A percentile compares a stretch with the other conserved stretches of the same genome.
Conservation (phyloP, 2,888 invertebrate genomes). For the Eurytoma californica region DNA sequence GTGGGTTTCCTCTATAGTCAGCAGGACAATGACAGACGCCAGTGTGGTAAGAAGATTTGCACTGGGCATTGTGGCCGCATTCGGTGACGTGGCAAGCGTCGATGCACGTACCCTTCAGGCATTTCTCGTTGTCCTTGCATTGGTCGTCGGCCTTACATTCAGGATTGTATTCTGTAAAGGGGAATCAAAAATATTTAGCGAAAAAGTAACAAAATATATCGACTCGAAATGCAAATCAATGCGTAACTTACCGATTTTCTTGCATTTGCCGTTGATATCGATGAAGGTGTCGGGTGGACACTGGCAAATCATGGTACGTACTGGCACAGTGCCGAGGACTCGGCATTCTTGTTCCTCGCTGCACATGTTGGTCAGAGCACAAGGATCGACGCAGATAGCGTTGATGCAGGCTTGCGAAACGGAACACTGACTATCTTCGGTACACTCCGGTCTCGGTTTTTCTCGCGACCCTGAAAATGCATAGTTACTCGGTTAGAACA, state of each 20-base stretch:
- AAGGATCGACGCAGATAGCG: constrained; percentile 86
- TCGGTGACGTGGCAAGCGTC: constrained; percentile 86
- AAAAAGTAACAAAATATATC: not conserved
- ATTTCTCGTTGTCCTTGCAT: constrained; percentile 85
- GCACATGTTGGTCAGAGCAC: constrained; percentile 83
- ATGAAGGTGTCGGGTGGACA: constrained; percentile 89
- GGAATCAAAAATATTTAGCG: not conserved
- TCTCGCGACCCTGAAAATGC: constrained; percentile 56
- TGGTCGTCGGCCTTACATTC: constrained; percentile 84
- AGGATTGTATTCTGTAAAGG: constrained; percentile 50
- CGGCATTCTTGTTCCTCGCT: constrained; percentile 86
- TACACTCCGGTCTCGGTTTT: constrained; percentile 80
- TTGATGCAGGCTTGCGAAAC: constrained; percentile 87
- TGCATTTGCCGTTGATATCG: constrained; percentile 84
- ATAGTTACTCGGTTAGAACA: not conserved
- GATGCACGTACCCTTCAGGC: constrained; percentile 85
- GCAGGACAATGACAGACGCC: constrained; percentile 87
- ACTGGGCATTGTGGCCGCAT: constrained; percentile 90
- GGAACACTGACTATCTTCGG: constrained; percentile 85
- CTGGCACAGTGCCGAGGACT: constrained; percentile 86
- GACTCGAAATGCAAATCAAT: not conserved
- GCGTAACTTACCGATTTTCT: constrained; percentile 74
- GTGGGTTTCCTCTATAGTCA: constrained; percentile 87
- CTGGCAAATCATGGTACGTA: constrained; percentile 90
- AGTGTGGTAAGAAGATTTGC: constrained; percentile 85